Percentiles rank a stretch among this genome's conserved stretches.
phyloP scores from a whole-genome alignment of 2,797 vertebrate genomes.

The Sebastes minor region DNA sequence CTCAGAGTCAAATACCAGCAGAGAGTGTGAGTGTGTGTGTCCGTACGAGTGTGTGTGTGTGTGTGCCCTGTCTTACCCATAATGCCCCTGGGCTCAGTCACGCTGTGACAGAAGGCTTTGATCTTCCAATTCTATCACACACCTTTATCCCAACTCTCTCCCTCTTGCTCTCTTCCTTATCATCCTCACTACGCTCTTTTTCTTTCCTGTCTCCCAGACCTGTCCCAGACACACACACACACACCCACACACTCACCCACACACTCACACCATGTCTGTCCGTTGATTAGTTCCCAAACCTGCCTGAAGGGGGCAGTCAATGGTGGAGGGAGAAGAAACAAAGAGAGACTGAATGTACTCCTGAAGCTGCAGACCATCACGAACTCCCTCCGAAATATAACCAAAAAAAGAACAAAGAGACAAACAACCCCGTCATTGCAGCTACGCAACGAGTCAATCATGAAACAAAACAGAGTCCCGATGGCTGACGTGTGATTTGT shows the following conservation, averaged over 20 bases:
- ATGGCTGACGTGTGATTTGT: not conserved
- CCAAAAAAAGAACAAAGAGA: not conserved
- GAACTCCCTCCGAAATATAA: not conserved
- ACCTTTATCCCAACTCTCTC: constrained; percentile 74
- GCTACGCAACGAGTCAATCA: not conserved
- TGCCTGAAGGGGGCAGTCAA: constrained; percentile 55
- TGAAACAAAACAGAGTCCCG: not conserved
- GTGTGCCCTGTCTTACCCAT: constrained; percentile 71
- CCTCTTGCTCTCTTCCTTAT: constrained; percentile 65
- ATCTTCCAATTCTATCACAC: constrained; percentile 80
- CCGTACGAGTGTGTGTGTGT: constrained; percentile 38
- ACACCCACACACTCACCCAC: not conserved
- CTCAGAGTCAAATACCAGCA: constrained; percentile 72
- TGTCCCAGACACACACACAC: constrained; percentile 15
- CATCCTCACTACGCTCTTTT: constrained; percentile 49
- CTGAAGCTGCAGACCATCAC: not conserved
- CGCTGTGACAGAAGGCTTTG: constrained; percentile 76
- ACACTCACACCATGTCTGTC: not conserved
- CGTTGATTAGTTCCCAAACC: constrained; percentile 23
- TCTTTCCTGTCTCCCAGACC: not conserved
- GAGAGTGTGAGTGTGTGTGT: constrained; percentile 3
- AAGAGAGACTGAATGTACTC: not conserved
- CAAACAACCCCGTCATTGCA: not conserved
- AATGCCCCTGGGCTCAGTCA: constrained; percentile 78
- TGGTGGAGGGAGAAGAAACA: not conserved